These are phyloP conservation scores for Bombyx huttoni DNA, from an alignment of 2,888 invertebrate genomes.

Conservation along the genomic window DNA sequence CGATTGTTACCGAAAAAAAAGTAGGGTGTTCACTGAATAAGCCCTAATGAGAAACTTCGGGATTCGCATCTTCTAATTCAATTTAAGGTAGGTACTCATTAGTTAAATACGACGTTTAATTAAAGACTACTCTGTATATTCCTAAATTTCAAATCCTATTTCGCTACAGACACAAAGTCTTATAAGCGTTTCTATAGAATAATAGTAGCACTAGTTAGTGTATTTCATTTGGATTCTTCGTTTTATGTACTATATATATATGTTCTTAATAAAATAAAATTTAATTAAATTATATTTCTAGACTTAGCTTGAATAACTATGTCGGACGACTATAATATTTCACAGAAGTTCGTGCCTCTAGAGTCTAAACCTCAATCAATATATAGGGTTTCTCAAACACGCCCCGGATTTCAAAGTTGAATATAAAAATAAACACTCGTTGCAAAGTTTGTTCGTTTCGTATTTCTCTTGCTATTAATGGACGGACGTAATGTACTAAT, in stretches of 20 bases:
- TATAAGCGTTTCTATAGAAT: too few relatives aligned
- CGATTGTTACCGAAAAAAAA: slow-evolving; percentile 1
- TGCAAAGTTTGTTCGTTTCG: not conserved
- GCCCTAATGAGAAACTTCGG: not conserved
- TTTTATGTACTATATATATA: too few relatives aligned
- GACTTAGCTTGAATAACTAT: too few relatives aligned
- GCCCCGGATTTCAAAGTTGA: not conserved
- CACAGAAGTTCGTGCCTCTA: not conserved
- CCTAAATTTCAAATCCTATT: not conserved
- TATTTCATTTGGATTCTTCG: too few relatives aligned
- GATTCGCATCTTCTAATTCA: not conserved
- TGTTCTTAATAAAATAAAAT: too few relatives aligned
- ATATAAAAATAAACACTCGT: not conserved
- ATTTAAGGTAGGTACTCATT: not conserved
- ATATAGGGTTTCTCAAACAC: not conserved
- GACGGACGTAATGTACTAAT: not conserved
- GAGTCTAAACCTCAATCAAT: not conserved
- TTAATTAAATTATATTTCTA: too few relatives aligned
- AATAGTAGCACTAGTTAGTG: too few relatives aligned
- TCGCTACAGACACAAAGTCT: too few relatives aligned
- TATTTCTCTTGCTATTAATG: not conserved
- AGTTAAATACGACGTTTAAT: not conserved
- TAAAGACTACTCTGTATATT: not conserved
- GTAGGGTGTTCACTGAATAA: not conserved
- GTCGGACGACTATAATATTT: too few relatives aligned